A percentile compares a stretch with the other conserved stretches of the same genome.
phyloP scores from a whole-genome alignment of 2,888 invertebrate species.

The Cenopis cana region DNA sequence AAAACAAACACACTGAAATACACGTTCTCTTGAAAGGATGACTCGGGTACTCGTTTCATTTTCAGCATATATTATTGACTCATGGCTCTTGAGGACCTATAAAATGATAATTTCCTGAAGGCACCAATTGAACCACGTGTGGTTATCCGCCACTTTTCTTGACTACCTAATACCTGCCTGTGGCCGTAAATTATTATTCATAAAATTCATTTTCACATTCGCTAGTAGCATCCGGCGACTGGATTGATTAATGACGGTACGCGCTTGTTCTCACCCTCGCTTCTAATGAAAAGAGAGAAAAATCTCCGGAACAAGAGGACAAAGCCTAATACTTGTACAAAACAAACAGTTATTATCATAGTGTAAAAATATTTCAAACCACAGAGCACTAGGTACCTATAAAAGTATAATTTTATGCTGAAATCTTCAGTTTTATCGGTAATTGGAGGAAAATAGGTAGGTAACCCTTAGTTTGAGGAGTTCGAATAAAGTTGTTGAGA shows the following conservation, averaged over 20 bases:
- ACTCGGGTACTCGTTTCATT: conserved; percentile 32
- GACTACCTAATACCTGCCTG: conserved; percentile 55
- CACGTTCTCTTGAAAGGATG: conserved; percentile 22
- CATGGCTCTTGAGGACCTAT: conserved; percentile 32
- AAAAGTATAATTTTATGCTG: background rate
- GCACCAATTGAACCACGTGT: conserved; percentile 44
- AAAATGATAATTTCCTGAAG: conserved; percentile 43
- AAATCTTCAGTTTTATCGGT: background rate
- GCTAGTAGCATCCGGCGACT: conserved; percentile 57
- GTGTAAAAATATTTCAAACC: background rate
- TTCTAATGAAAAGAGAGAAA: conserved; percentile 56
- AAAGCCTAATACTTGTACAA: conserved; percentile 42
- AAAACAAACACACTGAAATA: conserved; percentile 37
- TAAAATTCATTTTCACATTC: conserved; percentile 64
- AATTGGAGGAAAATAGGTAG: background rate
- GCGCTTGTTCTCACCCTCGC: conserved; percentile 54
- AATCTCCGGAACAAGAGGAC: conserved; percentile 44
- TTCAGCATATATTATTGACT: conserved; percentile 42
- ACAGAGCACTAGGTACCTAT: background rate
- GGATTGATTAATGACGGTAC: conserved; percentile 64
- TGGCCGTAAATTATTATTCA: conserved; percentile 61
- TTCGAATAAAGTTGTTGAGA: conserved; percentile 29
- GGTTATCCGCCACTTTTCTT: conserved; percentile 54
- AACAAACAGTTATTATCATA: conserved; percentile 39
- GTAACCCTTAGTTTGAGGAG: conserved; percentile 16